Evolutionary conservation across 2,888 invertebrate species (phyloP).

Genomic region (Eledone cirrhosa): DNA sequence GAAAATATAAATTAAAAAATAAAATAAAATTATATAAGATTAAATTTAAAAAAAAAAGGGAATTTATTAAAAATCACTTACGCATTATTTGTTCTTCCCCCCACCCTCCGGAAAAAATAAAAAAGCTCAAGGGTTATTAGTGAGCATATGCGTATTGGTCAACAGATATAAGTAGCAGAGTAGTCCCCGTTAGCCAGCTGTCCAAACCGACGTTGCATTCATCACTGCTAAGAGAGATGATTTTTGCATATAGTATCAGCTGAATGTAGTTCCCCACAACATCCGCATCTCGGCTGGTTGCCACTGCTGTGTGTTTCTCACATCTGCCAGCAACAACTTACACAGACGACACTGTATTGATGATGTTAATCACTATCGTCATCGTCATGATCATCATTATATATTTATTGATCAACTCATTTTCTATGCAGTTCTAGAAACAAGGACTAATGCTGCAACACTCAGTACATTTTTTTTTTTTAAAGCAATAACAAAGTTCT

Average conservation of each 20-base stretch:
- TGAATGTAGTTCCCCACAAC: background rate
- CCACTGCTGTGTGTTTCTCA: conserved; percentile 22
- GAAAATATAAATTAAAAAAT: background rate
- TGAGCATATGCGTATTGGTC: background rate
- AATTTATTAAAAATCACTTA: background rate
- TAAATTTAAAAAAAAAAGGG: background rate
- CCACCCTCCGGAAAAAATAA: background rate
- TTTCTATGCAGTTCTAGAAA: conserved; percentile 19
- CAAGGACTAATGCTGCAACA: conserved; percentile 20
- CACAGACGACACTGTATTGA: background rate
- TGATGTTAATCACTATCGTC: background rate
- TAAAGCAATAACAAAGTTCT: too few species aligned
- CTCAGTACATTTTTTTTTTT: background rate
- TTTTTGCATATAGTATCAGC: conserved; percentile 18
- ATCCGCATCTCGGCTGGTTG: conserved; percentile 19
- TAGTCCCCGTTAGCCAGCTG: conserved; percentile 19
- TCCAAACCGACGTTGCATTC: background rate
- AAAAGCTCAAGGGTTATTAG: background rate
- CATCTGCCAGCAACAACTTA: background rate
- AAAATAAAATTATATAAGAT: background rate
- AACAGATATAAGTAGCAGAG: background rate
- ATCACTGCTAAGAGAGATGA: background rate
- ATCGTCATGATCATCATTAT: background rate
- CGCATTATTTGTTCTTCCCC: background rate
- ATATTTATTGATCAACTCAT: conserved; percentile 25